A percentile compares a stretch with the other conserved stretches of the same genome.
phyloP scores from a whole-genome alignment of 2,888 invertebrate genomes.

The Vesta saturnalis region DNA sequence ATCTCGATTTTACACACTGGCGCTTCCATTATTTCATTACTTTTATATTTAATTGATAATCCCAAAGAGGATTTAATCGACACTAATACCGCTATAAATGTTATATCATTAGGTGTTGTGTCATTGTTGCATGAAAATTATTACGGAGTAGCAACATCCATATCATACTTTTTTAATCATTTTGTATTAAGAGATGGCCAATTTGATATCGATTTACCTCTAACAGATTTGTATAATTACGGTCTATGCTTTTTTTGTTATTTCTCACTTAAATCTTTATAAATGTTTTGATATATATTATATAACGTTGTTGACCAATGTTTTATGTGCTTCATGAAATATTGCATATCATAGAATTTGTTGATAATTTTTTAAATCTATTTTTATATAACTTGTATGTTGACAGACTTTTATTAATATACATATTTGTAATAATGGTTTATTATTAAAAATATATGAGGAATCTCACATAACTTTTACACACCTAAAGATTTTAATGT shows the following conservation, averaged over 20 bases:
- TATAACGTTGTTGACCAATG: not conserved
- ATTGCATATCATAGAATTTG: constrained; percentile 13
- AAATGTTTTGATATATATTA: not conserved
- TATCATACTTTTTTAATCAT: constrained; percentile 30
- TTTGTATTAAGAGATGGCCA: constrained; percentile 24
- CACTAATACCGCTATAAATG: not conserved
- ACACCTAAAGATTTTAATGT: too few relatives aligned
- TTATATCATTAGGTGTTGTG: constrained; percentile 19
- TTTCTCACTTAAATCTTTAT: constrained; percentile 25
- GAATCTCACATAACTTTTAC: too few relatives aligned
- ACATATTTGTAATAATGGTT: too few relatives aligned
- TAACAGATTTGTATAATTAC: constrained; percentile 33
- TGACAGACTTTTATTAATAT: constrained; percentile 6
- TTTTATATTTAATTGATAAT: constrained; percentile 13
- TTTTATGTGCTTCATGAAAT: not conserved
- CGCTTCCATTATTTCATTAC: constrained; percentile 16
- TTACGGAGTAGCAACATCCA: constrained; percentile 22
- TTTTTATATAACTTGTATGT: constrained; percentile 10
- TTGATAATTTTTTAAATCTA: constrained; percentile 15
- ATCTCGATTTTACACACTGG: constrained; percentile 13
- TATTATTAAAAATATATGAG: too few relatives aligned
- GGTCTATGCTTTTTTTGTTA: constrained; percentile 33
- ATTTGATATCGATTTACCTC: constrained; percentile 25
- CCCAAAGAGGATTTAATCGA: constrained; percentile 8
- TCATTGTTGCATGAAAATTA: constrained; percentile 21